Evolutionary conservation across 1,140 invertebrate genomes (phyloP), one percentile per base, ranked within the genome.

Genomic region (Aphidius gifuensis): DNA sequence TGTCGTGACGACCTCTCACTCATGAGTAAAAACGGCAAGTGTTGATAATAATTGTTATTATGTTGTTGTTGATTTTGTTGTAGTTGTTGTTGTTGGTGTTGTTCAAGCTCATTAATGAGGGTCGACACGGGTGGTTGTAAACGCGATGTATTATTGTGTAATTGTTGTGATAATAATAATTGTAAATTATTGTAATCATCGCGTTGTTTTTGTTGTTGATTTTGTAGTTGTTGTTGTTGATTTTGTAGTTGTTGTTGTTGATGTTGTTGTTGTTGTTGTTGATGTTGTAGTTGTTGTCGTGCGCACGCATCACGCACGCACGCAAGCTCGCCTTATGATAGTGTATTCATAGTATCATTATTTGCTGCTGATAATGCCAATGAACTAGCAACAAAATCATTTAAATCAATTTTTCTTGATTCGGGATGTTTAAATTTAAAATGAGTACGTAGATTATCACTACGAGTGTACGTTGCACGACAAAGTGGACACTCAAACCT

Each of bases 391-490:
- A 78, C 77, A 65, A 77, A 78, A 75, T 80, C 79, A 65, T 81
- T 81, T 69, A 81, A 82, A 80, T 90, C 89, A 81, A 91, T 90
- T 83, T 91, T 90, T 84, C 88, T 87, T 77, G 89, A 90, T 82
- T 91, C 89, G 74, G 90, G 89, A 83, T 92, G 90, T 84, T 92
- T 92, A 84, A 90, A 91, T 84, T 92, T 91, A 86, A 89, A 92
- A 83, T 92, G 91, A 75, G 90, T 91, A 76, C 90, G 88, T 80
- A 92, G 85, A 81, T 92, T 92, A 84, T 92, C 91, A 80, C 90
- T 92, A 83, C 91, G 87, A 75, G 91, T 92, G 83, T 92, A 92
- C 69, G 89, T 92, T 75, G 90, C 89, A 79, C 87, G 87, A 84
- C 90, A 92, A 76, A 92, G 86, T 77, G 90, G 90, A 82, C 91